phyloP scores from a whole-genome alignment of 1,140 invertebrate genomes.

The Lasioglossum albipes region DNA sequence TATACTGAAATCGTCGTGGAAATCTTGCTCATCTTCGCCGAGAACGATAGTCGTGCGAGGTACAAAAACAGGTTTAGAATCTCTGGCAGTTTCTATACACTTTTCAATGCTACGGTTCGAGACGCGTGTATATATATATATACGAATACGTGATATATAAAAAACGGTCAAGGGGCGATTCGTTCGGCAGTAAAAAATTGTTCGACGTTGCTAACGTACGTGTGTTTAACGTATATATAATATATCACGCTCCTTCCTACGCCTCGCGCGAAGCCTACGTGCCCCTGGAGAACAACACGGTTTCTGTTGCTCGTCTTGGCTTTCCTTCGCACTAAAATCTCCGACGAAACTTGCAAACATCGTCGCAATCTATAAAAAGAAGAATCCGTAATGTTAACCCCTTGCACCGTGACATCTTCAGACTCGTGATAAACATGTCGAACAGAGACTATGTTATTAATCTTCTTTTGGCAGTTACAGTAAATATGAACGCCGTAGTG shows the following conservation, averaged over 20 bases:
- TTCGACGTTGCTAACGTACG: background rate
- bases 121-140: background rate
- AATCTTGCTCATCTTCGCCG: background rate
- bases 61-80: slow-evolving; percentile 27
- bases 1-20: background rate
- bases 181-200: slow-evolving; percentile 37
- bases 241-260: background rate
- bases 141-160: slow-evolving; percentile 28
- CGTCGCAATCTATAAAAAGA: no score
- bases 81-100: background rate
- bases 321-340: background rate
- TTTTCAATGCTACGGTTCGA: slow-evolving; percentile 14
- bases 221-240: background rate
- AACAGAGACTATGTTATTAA: no score
- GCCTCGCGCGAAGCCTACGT: background rate
- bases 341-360: background rate
- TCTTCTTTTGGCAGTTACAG: no score
- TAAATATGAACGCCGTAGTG: no score
- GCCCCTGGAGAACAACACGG: background rate
- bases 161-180: slow-evolving; percentile 10
- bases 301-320: background rate
- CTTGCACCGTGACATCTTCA: no score
- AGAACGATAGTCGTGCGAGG: background rate
- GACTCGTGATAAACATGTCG: no score
- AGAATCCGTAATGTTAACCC: no score